Base-by-base conservation (phyloP, 2,888 invertebrate species). In the Ichneumoninae sp. region DNA sequence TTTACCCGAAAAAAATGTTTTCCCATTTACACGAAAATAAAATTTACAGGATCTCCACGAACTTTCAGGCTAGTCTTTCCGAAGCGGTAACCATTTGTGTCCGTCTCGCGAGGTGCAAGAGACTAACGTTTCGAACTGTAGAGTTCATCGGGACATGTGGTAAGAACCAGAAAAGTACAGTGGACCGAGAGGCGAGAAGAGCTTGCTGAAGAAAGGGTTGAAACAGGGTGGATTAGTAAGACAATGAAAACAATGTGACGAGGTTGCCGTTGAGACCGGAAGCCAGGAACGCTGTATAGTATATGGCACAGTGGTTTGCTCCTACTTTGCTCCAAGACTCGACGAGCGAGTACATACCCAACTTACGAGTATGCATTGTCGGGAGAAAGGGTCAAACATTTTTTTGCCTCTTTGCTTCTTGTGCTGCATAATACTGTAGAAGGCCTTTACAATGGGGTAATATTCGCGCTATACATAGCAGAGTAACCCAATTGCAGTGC, bases 131-230 rank as follows among this genome's bases (percentile, higher is more conserved):
- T 62, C 16, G 13, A 30, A 30, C 7, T 13, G 66, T 5, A 66
- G 7, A 40, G 40, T 40, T 36, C 13, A 52, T 76, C 62, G 62
- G 70, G 70, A 83, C 75, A 68, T 70, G 79, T 62, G 80, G 79
- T 84, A 40, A 82, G 77, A 79, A 82, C 83, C 79, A 97, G 94
- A 68, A 93, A 94, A 90, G 90, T 66, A 36, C 88, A 89, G 86
- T 36, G 62, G 30, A 33, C 30, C 16, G 62, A 62, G 57, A 1
- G 2, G 30, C 62, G 30, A 33, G 30, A 40, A 22, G 22, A 22
- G 26, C 62, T 30, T 10, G 33, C 6, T 1, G 33, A 33, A 80
- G 71, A 75, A 69, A 69, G 47, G 47, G 22, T 60, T 62, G 69
- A 30, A 60, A 69, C 62, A 62, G 40, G 57, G 13, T 89, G 80